Conservation (phyloP, 2,113 vertebrate species). For the Mugil cephalus region DNA sequence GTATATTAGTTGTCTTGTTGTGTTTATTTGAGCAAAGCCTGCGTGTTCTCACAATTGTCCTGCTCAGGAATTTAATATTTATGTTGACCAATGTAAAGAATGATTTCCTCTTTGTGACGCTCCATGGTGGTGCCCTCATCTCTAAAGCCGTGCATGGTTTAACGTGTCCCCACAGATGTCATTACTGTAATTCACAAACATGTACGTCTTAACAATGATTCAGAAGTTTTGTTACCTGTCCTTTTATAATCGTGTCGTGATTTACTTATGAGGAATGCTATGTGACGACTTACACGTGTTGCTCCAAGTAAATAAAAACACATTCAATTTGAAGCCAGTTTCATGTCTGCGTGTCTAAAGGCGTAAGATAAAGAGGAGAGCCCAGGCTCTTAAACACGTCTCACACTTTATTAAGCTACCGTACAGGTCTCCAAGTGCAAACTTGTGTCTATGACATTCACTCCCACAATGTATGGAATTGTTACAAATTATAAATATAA, state of each 20-base stretch:
- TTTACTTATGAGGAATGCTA: slow-evolving; percentile 38
- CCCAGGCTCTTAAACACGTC: slow-evolving; percentile 37
- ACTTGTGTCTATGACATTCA: slow-evolving; percentile 5
- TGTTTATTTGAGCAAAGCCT: slow-evolving; percentile 34
- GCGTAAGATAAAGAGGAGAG: slow-evolving; percentile 5
- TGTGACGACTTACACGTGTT: slow-evolving; percentile 47
- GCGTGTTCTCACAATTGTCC: slow-evolving; percentile 45
- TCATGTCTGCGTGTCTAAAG: slow-evolving; percentile 1
- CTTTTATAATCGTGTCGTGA: slow-evolving; percentile 36
- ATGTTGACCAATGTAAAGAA: slow-evolving; percentile 23
- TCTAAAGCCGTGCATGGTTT: slow-evolving; percentile 50
- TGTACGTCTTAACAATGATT: slow-evolving; percentile 26
- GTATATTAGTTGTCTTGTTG: slow-evolving; percentile 25
- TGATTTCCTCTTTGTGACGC: slow-evolving; percentile 23
- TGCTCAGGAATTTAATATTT: slow-evolving; percentile 68
- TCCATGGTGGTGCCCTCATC: slow-evolving; percentile 24
- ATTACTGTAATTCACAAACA: slow-evolving; percentile 13
- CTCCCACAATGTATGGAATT: slow-evolving; percentile 8
- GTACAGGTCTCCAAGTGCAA: slow-evolving; percentile 38
- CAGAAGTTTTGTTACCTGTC: slow-evolving; percentile 27
- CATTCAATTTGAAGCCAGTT: slow-evolving; percentile 38
- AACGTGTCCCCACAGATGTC: slow-evolving; percentile 40
- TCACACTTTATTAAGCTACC: slow-evolving; percentile 28
- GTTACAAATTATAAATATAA: slow-evolving; percentile 62
- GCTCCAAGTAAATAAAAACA: slow-evolving; percentile 65